Conservation (phyloP, 2,113 vertebrate genomes). For the Sander vitreus region DNA sequence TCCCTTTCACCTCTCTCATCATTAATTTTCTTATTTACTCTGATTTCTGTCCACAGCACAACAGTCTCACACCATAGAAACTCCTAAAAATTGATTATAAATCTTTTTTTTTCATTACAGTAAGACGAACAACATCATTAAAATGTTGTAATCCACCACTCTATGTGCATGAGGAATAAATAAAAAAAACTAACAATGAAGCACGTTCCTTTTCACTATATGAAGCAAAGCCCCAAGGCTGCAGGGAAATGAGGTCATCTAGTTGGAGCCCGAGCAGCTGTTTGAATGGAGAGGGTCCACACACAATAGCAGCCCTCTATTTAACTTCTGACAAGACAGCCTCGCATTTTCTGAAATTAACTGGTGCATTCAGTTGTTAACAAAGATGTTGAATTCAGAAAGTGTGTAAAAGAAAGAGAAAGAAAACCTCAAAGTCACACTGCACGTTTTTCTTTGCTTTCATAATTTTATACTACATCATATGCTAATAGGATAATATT, state of each 20-base stretch:
- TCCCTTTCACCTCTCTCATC: background rate
- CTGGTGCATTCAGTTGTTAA: slow-evolving; percentile 24
- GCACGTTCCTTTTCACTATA: slow-evolving; percentile 55
- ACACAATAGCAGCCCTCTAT: slow-evolving; percentile 42
- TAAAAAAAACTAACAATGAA: slow-evolving; percentile 51
- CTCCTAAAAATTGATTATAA: background rate
- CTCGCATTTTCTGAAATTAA: slow-evolving; percentile 21
- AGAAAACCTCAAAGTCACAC: background rate
- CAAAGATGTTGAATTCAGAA: slow-evolving; percentile 14
- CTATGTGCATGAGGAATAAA: slow-evolving; percentile 2
- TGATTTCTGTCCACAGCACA: background rate
- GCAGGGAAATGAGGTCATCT: slow-evolving; percentile 67
- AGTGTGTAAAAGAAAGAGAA: background rate
- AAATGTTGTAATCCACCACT: background rate
- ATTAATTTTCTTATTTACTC: background rate
- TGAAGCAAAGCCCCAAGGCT: slow-evolving; percentile 57
- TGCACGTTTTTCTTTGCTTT: background rate
- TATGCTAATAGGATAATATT: slow-evolving; percentile 31
- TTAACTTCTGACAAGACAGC: slow-evolving; percentile 1
- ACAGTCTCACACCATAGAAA: background rate
- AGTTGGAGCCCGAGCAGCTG: slow-evolving; percentile 48
- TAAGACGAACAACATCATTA: slow-evolving; percentile 10
- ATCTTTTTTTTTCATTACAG: background rate
- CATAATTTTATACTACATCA: slow-evolving; percentile 18
- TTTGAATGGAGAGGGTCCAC: slow-evolving; percentile 58